Evolutionary conservation across 64 coral and sea anemone genomes (phyloP), one percentile per base, ranked within the genome.

Genomic region (Montipora capricornis): DNA sequence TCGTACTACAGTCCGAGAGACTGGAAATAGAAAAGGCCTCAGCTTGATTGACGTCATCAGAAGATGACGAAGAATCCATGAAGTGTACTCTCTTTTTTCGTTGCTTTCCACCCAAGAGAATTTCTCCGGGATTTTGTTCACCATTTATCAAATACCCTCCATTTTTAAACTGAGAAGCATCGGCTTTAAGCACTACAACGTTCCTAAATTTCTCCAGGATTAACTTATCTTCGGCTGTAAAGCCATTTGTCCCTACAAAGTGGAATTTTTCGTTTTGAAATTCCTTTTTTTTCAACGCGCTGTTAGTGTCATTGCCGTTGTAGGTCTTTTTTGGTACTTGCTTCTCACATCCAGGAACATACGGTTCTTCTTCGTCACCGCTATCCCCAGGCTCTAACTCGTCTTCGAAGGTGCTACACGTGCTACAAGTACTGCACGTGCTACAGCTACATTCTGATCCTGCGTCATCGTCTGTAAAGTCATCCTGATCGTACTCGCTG

Each of bases 391-490:
- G 10, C 47, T 86, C 82, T 19, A 83, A 37, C 13, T 86, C 82
- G 8, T 70, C 82, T 15, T 78, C 76, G 47, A 78, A 78, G 1
- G 76, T 78, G 45, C 29, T 47, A 13, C 92, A 93, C 7, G 82
- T 20, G 20, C 59, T 80, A 47, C 92, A 93, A 0, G 92, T 88
- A 47, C 76, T 80, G 20, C 92, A 93, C 1, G 92, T 84, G 10
- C 74, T 88, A 52, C 84, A 93, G 76, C 92, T 93, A 12, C 92
- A 88, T 52, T 82, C 82, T 1, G 82, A 86, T 71, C 66, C 82
- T 20, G 22, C 2, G 66, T 86, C 82, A 51, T 86, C 82, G 11
- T 86, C 81, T 68, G 59, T 46, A 14, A 46, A 47, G 14, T 47
- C n/a, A 10, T 86, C 68, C 8, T 51, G 46, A 20, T 86, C 82